These are phyloP conservation scores for Botia almorhae DNA, from an alignment of 2,797 vertebrate species.

Conservation along the genomic window DNA sequence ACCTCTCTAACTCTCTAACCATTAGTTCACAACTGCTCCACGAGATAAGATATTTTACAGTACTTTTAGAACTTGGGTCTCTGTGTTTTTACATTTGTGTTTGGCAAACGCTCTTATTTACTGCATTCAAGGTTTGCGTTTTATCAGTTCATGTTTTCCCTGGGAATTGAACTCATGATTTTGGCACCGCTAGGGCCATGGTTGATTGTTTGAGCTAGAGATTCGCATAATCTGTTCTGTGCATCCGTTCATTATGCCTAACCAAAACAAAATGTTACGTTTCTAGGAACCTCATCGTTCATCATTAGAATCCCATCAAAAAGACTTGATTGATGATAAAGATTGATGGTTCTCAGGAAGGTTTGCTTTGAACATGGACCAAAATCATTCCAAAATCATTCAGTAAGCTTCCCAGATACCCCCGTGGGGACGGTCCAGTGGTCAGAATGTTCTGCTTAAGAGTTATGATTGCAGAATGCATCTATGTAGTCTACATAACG, in stretches of 20 bases:
- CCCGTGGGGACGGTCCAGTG: not conserved
- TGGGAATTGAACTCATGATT: not conserved
- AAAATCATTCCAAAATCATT: not conserved
- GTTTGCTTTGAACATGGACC: slow-evolving; percentile 20
- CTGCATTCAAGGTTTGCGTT: not conserved
- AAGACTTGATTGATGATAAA: slow-evolving; percentile 4
- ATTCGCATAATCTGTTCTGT: slow-evolving; percentile 17
- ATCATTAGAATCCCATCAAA: slow-evolving; percentile 22
- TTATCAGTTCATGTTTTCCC: not conserved
- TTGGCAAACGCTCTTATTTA: not conserved
- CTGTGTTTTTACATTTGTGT: not conserved
- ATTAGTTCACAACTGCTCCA: no score
- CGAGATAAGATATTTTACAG: not conserved
- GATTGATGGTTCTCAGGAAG: slow-evolving; percentile 5
- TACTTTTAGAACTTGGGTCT: not conserved
- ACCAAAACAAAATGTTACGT: slow-evolving; percentile 13
- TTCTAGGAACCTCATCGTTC: slow-evolving; percentile 28
- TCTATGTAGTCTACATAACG: not conserved
- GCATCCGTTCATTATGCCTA: slow-evolving; percentile 21
- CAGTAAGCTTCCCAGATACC: not conserved
- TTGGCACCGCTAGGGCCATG: not conserved
- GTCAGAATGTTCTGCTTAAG: slow-evolving; percentile 11
- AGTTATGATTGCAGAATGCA: not conserved
- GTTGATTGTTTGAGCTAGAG: not conserved
- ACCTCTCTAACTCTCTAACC: no score